A percentile compares a stretch with the other conserved stretches of the same genome.
phyloP scores from a whole-genome alignment of 2,113 vertebrate species.

The Oxygymnocypris stewartii region DNA sequence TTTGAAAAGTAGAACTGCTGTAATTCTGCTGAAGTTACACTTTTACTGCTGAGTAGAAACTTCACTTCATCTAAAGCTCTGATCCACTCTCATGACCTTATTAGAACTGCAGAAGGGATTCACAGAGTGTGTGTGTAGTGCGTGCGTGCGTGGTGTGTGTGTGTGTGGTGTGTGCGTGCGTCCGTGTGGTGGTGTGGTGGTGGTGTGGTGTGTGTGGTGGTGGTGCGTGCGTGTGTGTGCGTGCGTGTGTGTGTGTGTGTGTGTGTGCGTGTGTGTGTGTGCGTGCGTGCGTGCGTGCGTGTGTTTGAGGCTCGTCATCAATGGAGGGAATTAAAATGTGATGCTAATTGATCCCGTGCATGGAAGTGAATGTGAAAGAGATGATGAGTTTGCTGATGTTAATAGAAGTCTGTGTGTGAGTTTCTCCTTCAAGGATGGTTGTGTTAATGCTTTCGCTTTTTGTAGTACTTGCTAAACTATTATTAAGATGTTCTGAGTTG shows the following conservation, averaged over 20 bases:
- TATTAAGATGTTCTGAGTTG: background rate
- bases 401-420: background rate
- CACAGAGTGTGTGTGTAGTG: background rate
- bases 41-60: conserved; percentile 30
- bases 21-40: conserved; percentile 25
- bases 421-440: background rate
- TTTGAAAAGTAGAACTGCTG: background rate
- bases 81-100: background rate
- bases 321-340: conserved; percentile 18
- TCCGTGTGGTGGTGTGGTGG: background rate
- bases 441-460: background rate
- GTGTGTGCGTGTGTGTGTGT: background rate
- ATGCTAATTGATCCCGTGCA: background rate
- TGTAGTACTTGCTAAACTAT: background rate
- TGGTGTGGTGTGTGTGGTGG: background rate
- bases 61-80: background rate
- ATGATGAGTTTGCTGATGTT: background rate
- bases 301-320: background rate
- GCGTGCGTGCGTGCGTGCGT: background rate
- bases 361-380: background rate
- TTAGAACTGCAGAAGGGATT: conserved; percentile 13
- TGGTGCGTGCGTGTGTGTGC: no score
- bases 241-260: background rate
- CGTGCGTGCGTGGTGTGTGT: background rate
- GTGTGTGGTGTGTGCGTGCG: no score